Base-by-base conservation (phyloP, 1,140 invertebrate species). In the Pseudomyrmex cubaensis region DNA sequence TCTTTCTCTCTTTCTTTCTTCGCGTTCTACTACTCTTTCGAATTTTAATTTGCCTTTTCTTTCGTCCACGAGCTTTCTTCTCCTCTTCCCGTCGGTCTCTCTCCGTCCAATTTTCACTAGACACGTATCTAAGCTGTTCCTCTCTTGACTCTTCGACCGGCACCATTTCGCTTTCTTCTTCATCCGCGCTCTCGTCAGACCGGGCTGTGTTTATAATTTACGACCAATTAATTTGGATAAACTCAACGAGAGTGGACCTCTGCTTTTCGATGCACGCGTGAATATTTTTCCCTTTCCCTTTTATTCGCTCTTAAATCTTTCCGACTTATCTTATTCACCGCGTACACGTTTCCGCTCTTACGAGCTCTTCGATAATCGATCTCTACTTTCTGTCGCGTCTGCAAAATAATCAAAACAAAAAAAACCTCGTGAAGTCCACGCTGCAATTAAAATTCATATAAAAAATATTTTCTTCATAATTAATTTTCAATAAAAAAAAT, bases 141-240 rank as follows among this genome's bases (percentile, higher is more conserved):
- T 77, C 46, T 77, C 70, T 54, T 10, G 9, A 35, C 17, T 20
- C 66, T 70, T 72, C n/a, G 70, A 44, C 20, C 66, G 66, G 66
- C 44, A 72, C 85, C 62, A 48, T 77, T 63, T 48, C 62, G 63
- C 74, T 84, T 69, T 72, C 54, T 78, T 84, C 75, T 70, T 78
- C 86, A 87, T 78, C 48, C 74, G 25, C 48, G 83, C 80, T 77
- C 88, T 85, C 90, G 83, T 90, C 90, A 89, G 76, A 89, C 80
- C 83, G 86, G 61, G 86, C 90, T 89, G 90, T 91, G 20, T 93
- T 93, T 35, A 35, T 94, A 94, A 94, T 94, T 94, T 94, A 94
- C 93, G 94, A 93, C 93, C 93, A 94, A 94, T 94, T 94, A 94
- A 94, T 94, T 94, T 94, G 94, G 94, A 94, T 94, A 94, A 94